Conservation (phyloP, 2,888 invertebrate species). For the Oligia fasciuncula region DNA sequence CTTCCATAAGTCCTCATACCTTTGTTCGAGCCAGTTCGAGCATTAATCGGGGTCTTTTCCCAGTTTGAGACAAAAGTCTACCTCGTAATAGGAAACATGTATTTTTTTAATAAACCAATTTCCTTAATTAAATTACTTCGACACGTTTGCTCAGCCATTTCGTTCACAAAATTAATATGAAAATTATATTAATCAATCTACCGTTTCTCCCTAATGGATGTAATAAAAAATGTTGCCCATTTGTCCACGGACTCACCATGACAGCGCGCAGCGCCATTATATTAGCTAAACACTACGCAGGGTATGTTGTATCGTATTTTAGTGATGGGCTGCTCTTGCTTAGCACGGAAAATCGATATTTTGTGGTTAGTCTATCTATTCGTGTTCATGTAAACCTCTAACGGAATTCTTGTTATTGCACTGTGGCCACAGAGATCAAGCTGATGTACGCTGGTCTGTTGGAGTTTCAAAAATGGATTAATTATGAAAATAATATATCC, state of each 20-base stretch:
- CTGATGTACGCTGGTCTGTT: neutral
- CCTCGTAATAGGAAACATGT: neutral
- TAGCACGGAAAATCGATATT: neutral
- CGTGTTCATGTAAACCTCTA: neutral
- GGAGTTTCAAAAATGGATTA: neutral
- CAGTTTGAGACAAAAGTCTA: neutral
- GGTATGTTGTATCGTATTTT: constrained; percentile 44
- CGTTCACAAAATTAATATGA: constrained; percentile 36
- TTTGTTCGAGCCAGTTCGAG: neutral
- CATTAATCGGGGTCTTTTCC: neutral
- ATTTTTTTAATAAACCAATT: constrained; percentile 23
- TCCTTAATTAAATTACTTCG: constrained; percentile 35
- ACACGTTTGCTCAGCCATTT: constrained; percentile 44
- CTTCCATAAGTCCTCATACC: neutral
- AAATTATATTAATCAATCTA: constrained; percentile 48
- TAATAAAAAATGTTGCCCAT: constrained; percentile 61
- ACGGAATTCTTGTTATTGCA: neutral
- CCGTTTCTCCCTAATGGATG: constrained; percentile 41
- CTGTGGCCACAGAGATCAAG: neutral
- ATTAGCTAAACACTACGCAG: constrained; percentile 64
- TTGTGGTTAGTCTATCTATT: neutral
- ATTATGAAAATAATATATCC: neutral
- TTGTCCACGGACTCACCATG: constrained; percentile 58
- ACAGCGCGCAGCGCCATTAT: constrained; percentile 65
- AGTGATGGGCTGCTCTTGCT: constrained; percentile 22